Conservation (phyloP, 2,888 invertebrate species). For the Sinotaia quadrata region DNA sequence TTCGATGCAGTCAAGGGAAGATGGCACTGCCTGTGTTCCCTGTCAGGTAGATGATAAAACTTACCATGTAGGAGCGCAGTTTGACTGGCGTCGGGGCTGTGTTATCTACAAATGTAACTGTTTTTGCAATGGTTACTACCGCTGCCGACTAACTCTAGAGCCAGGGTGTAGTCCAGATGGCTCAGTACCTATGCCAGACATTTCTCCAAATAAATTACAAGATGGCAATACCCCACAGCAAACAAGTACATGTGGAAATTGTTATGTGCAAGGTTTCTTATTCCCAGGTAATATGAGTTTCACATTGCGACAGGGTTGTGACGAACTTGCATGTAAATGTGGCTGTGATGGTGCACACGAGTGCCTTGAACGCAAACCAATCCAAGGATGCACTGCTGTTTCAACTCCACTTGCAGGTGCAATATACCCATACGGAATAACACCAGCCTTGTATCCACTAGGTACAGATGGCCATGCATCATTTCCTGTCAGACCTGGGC, state of each 20-base stretch:
- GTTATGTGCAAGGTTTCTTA: slow-evolving; percentile 44
- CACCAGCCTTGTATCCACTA: slow-evolving; percentile 2
- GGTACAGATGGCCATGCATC: background rate
- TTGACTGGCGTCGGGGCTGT: slow-evolving; percentile 43
- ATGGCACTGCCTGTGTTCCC: slow-evolving; percentile 16
- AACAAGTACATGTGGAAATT: slow-evolving; percentile 38
- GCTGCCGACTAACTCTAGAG: slow-evolving; percentile 39
- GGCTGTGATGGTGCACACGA: slow-evolving; percentile 50
- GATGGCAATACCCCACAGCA: slow-evolving; percentile 19
- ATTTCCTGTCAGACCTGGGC: slow-evolving; percentile 5
- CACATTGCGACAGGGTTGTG: slow-evolving; percentile 49
- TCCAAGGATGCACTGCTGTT: slow-evolving; percentile 28
- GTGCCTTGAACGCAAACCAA: slow-evolving; percentile 40
- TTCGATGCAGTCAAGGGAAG: background rate
- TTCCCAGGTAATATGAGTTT: slow-evolving; percentile 47
- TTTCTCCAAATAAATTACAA: slow-evolving; percentile 8
- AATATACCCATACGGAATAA: slow-evolving; percentile 1
- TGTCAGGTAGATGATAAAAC: slow-evolving; percentile 34
- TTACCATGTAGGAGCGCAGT: slow-evolving; percentile 34
- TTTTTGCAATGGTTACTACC: slow-evolving; percentile 40
- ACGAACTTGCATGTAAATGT: slow-evolving; percentile 52
- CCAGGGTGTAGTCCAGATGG: slow-evolving; percentile 24
- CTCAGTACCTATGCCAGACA: background rate
- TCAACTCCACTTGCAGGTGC: slow-evolving; percentile 17
- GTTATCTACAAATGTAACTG: slow-evolving; percentile 42